Conservation (phyloP, 2,113 vertebrate genomes). For the Bagarius yarrelli region DNA sequence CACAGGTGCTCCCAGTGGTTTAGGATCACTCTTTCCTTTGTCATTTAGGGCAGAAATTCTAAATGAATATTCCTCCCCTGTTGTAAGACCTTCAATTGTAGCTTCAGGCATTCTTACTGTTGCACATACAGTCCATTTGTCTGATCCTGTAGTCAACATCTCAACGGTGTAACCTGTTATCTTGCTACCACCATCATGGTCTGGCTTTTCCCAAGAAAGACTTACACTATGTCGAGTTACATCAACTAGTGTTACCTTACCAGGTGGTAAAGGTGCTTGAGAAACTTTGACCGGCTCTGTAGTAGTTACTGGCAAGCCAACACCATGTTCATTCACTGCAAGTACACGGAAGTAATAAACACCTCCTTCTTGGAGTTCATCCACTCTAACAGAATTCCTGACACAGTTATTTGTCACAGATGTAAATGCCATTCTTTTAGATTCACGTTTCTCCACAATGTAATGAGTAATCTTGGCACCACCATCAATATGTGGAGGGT, state of each 20-base stretch:
- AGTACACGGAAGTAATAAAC: conserved; percentile 93
- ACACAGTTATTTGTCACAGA: conserved; percentile 89
- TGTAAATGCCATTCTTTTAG: conserved; percentile 92
- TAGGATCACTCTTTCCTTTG: conserved; percentile 94
- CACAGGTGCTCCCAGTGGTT: conserved; percentile 86
- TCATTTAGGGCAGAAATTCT: conserved; percentile 91
- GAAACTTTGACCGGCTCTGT: conserved; percentile 86
- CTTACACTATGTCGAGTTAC: conserved; percentile 87
- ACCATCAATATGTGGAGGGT: conserved; percentile 93
- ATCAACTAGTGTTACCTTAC: conserved; percentile 85
- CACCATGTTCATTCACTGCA: conserved; percentile 92
- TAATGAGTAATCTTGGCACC: conserved; percentile 97
- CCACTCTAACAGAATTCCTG: conserved; percentile 87
- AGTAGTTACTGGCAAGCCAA: conserved; percentile 85
- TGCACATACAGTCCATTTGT: conserved; percentile 89
- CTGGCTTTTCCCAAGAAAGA: conserved; percentile 96
- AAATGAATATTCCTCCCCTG: conserved; percentile 93
- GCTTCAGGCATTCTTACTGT: conserved; percentile 91
- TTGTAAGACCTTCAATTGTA: conserved; percentile 81
- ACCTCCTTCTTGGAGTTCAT: conserved; percentile 88
- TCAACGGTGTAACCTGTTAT: conserved; percentile 90
- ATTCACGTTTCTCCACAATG: conserved; percentile 93
- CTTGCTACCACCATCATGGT: conserved; percentile 97
- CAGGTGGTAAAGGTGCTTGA: conserved; percentile 89
- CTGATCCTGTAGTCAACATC: conserved; percentile 93